Evolutionary conservation across 2,113 vertebrate species (phyloP).

Genomic region (Oceanodroma tethys): DNA sequence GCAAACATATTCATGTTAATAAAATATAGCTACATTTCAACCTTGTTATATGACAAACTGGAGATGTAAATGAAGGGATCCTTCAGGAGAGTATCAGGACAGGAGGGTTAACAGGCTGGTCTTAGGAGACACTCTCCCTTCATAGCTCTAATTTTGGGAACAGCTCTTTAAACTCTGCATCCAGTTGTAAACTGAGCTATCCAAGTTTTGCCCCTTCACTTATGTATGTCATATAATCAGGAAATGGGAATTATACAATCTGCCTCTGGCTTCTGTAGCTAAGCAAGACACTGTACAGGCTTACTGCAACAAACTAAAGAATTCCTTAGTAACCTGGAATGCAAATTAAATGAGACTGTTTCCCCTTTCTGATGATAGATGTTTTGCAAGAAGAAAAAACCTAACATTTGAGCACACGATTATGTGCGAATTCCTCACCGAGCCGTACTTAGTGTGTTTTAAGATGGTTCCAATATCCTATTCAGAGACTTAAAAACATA

Average conservation of each 20-base stretch:
- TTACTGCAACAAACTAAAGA: slow-evolving; percentile 42
- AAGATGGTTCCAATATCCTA: slow-evolving; percentile 2
- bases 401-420: not conserved
- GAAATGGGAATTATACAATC: slow-evolving; percentile 39
- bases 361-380: slow-evolving; percentile 42
- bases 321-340: slow-evolving; percentile 61
- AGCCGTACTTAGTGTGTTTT: not conserved
- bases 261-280: slow-evolving; percentile 56
- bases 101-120: not conserved
- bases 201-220: not conserved
- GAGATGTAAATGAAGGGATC: not conserved
- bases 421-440: slow-evolving; percentile 8
- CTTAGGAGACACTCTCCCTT: not conserved
- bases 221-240: slow-evolving; percentile 16
- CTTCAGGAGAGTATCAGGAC: not conserved
- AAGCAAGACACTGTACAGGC: slow-evolving; percentile 46
- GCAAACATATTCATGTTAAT: not conserved
- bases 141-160: not conserved
- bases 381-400: not conserved
- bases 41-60: not conserved
- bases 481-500: slow-evolving; percentile 28
- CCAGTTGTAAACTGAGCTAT: not conserved
- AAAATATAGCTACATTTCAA: not conserved
- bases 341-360: slow-evolving; percentile 25
- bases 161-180: not conserved